Percentiles rank a stretch among this genome's conserved stretches.
Conservation (phyloP, 1,140 invertebrate species). For the Cryptotermes secundus region DNA sequence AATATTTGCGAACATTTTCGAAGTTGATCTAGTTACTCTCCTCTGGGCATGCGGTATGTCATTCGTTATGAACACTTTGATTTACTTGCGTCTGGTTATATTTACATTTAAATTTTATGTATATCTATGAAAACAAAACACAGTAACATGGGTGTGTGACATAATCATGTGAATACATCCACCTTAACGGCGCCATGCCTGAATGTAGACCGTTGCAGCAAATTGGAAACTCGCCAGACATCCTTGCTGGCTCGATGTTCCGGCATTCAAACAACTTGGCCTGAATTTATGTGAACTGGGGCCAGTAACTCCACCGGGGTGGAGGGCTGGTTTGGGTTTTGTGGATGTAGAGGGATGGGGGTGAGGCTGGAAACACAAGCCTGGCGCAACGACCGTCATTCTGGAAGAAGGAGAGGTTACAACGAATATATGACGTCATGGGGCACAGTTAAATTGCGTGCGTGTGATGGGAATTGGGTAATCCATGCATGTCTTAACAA, state of each 20-base stretch:
- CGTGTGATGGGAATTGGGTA: not conserved
- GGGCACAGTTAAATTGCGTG: constrained; percentile 3
- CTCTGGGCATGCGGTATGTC: no score
- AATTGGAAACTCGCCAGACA: constrained; percentile 7
- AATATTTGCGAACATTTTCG: no score
- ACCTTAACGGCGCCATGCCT: not conserved
- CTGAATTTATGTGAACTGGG: constrained; percentile 16
- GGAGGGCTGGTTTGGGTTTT: not conserved
- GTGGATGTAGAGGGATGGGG: not conserved
- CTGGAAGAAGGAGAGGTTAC: not conserved
- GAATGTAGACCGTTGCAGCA: not conserved
- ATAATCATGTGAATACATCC: constrained; percentile 1
- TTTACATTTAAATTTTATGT: constrained; percentile 7
- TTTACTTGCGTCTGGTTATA: not conserved
- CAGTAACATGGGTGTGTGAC: not conserved
- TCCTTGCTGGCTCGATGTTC: not conserved
- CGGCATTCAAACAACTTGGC: constrained; percentile 11
- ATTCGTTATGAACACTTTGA: not conserved
- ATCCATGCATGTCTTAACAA: not conserved
- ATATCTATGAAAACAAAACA: not conserved
- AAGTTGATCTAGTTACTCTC: no score
- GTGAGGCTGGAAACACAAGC: not conserved
- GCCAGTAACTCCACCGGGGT: not conserved
- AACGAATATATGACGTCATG: constrained; percentile 15
- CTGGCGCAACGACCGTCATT: constrained; percentile 4